These are phyloP conservation scores for Microcebus murinus DNA, from an alignment of 2,113 vertebrate species.

Conservation along the genomic window DNA sequence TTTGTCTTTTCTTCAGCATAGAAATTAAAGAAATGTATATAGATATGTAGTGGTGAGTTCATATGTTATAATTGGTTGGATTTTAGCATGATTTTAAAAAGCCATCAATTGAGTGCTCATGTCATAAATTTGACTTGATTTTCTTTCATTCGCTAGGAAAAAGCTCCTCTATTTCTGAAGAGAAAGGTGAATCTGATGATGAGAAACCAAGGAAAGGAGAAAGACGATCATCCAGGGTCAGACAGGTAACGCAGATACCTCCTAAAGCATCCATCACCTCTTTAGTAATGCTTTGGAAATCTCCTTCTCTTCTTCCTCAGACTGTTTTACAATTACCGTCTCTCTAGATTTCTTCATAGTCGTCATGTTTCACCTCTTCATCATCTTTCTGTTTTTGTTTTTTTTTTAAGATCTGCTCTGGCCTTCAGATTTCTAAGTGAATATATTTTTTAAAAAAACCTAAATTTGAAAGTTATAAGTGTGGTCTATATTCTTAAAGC, in stretches of 20 bases:
- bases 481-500: not conserved
- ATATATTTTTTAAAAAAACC: not conserved
- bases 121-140: constrained; percentile 50
- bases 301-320: not conserved
- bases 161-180: constrained; percentile 78
- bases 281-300: not conserved
- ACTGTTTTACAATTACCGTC: not conserved
- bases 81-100: constrained; percentile 34
- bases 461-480: not conserved
- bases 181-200: constrained; percentile 84
- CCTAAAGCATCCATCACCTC: not conserved
- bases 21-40: not conserved
- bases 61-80: not conserved
- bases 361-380: constrained; percentile 8
- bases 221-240: constrained; percentile 80
- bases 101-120: not conserved
- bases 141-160: constrained; percentile 76
- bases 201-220: constrained; percentile 81
- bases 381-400: constrained; percentile 26
- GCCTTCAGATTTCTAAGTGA: constrained; percentile 55
- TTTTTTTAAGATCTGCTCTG: constrained; percentile 31
- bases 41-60: not conserved
- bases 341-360: constrained; percentile 29
- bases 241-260: constrained; percentile 77
- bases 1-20: not conserved